Base-by-base conservation (phyloP, 2,113 vertebrate species). In the Nicator chloris region DNA sequence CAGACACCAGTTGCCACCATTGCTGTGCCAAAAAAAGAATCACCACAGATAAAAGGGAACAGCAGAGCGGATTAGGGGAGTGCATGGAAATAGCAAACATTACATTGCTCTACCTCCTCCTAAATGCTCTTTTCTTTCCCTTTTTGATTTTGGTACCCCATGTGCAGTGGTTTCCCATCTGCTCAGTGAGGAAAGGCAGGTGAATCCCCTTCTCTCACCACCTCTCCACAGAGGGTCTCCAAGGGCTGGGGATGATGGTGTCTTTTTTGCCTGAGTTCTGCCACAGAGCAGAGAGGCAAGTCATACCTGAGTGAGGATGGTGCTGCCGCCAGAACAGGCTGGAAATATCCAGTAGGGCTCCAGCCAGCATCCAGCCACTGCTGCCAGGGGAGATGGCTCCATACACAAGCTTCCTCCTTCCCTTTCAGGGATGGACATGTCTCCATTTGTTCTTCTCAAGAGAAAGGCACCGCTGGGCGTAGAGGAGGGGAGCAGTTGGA, bases 401-500 rank as follows among this genome's bases (percentile, higher is more conserved):
- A 26, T 9, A 47, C 13, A 31, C 20, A 68, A 82, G 10, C 24
- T 82, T 71, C 33, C 33, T 71, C 47, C 37, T 82, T 81, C 13
- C 27, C 35, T 88, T 66, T 42, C 44, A 75, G 42, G 39, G 44
- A 53, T 15, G 31, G 70, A 19, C 39, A 10, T 15, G 24, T 37
- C 39, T 93, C 33, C 75, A 20, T 80, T 39, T 56, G 30, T 49
- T 78, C 47, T 77, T 81, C 84, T 71, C 21, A 69, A 57, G 59
- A 35, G 11, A 49, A 35, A 63, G 31, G 33, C n/a, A 40, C 17
- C 0, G 0, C 11, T 51, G 65, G 33, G 37, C 57, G 24, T 3
- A 61, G 33, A 69, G 53, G 8, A 79, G 42, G 40, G 37, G 13
- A 93, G 33, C 42, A 49, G 14, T 20, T 60, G 39, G 39, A 73